Base-by-base conservation (phyloP, 1,140 invertebrate species). In the Chironomus striatipennis region DNA sequence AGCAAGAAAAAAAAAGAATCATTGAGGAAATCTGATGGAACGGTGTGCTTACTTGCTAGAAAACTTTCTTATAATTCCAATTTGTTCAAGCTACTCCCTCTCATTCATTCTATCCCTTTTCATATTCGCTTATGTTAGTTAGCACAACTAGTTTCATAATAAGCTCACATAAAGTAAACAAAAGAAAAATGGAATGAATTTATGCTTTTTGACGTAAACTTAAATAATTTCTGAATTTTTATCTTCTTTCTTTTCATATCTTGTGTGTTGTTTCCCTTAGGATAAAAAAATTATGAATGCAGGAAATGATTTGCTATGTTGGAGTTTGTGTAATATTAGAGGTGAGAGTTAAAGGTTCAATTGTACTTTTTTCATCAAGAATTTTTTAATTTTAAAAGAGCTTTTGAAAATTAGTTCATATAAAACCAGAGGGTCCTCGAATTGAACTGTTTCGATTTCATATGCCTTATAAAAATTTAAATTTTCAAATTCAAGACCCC, bases 161-260 rank as follows among this genome's bases (percentile, higher is more conserved):
- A n/a, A 10, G 12, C 47, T 57, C 47, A 57, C n/a, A 57, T 57
- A 57, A 57, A 57, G 47, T 57, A 57, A 57, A 57, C 47, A 57
- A 57, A 57, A 57, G 47, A 57, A 57, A 47, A 57, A 57, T n/a
- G n/a, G n/a, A 57, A 57, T 57, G 47, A 57, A 57, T n/a, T 57
- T 57, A 57, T 57, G 12, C 47, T 57, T 57, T 57, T 57, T 57
- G 47, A 57, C 47, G 47, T 57, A 57, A 57, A n/a, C 47, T 57
- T 57, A 57, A 57, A 57, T 57, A 57, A 57, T 57, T 57, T 15
- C 47, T 12, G 5, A 57, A 15, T 5, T 15, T 57, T 57, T 57
- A 12, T 57, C 47, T 15, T 12, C 47, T n/a, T 15, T 4, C 8
- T 57, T 5, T 10, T 57, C 24, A 2, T 1, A 2, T 34, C 24